Evolutionary conservation across 2,797 vertebrate genomes (phyloP).

Genomic region (Masticophis lateralis): DNA sequence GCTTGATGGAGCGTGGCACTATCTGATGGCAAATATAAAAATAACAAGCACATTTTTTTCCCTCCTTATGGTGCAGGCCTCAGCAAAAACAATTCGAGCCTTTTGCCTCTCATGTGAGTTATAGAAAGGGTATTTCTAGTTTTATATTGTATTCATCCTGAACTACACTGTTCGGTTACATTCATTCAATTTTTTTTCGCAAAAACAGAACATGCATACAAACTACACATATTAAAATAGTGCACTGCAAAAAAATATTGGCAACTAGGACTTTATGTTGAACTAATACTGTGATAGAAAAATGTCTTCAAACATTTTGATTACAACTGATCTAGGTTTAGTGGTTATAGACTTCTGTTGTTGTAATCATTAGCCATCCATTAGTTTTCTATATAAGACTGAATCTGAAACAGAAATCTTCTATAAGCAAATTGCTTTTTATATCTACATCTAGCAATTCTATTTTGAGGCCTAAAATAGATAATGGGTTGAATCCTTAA

Average conservation of each 20-base stretch:
- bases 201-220: neutral
- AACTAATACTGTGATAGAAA: slow-evolving; percentile 15
- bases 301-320: slow-evolving; percentile 11
- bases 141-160: slow-evolving; percentile 10
- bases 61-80: slow-evolving; percentile 34
- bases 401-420: neutral
- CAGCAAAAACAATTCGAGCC: slow-evolving; percentile 24
- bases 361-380: neutral
- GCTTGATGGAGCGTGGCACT: slow-evolving; percentile 49
- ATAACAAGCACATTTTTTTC: slow-evolving; percentile 51
- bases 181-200: slow-evolving; percentile 1
- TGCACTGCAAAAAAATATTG: slow-evolving; percentile 24
- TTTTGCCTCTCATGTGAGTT: slow-evolving; percentile 50
- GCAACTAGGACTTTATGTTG: slow-evolving; percentile 28
- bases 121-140: slow-evolving; percentile 50
- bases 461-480: neutral
- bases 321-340: neutral
- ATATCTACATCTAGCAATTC: neutral
- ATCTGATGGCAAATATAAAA: slow-evolving; percentile 50
- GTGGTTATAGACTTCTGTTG: neutral
- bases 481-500: neutral
- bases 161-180: slow-evolving; percentile 5
- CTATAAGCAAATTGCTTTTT: neutral
- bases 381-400: neutral
- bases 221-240: rapidly evolving